Evolutionary conservation across 2,113 vertebrate genomes (phyloP), one percentile per base, ranked within the genome.

Genomic region (Mustelus asterias): DNA sequence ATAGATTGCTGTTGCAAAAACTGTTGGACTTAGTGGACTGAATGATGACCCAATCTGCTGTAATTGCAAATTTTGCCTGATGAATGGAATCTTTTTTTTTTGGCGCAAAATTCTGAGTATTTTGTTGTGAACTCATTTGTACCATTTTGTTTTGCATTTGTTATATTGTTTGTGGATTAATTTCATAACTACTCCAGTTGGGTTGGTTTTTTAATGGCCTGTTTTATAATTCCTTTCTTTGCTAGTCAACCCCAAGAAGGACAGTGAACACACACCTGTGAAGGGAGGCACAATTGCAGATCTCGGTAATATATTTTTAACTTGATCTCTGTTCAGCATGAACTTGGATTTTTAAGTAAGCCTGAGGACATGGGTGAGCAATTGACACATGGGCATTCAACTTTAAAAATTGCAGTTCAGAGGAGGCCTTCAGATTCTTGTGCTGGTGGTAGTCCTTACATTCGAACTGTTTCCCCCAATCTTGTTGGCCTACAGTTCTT

Each of bases 231-330:
- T 14, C 41, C 22, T 96, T 96, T n/a, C 33, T 96, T 80, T 63
- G 24, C 29, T 65, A 99, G 99, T 98, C 93, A 99, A 98, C 96
- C 98, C 98, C 96, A 99, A 99, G 98, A 99, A 99, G 96, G 99
- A 99, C 97, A 98, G 97, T 33, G 99, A 99, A 96, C 98, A 98
- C 96, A 98, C 99, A 0, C 99, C 99, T 0, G 98, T 99, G 70
- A 99, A 99, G 97, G 99, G 99, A 96, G 99, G 98, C 86, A 98
- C 98, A 0, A 97, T 98, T 29, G 98, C 98, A 10, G 99, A 99
- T 97, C 97, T 99, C 92, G 99, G 99, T 99, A 97, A 97, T 97
- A 37, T 29, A 37, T 8, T 33, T 78, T 70, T 72, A 8, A 70
- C 0, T 54, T 26, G 20, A 4, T 83, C 54, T 14, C 95, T 86